Base-by-base conservation (phyloP, 2,888 invertebrate genomes). In the Phoronis australis region DNA sequence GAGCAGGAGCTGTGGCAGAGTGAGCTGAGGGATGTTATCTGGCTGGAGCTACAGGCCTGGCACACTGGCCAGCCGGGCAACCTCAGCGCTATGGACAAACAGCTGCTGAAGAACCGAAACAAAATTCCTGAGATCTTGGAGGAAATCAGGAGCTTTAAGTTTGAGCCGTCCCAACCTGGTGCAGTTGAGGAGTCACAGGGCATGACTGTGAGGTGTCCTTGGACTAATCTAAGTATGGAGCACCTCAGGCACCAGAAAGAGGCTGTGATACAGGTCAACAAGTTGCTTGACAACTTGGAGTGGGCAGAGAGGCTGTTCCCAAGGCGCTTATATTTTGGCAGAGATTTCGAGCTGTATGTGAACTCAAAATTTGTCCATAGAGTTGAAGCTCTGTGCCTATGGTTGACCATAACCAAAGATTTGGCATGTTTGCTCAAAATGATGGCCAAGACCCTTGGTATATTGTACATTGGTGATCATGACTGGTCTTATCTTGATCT, bases 1-100 rank as follows among this genome's bases (percentile, higher is more conserved):
- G 91, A 93, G 73, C 90, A 92, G 71, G 85, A 87, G 54, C 80
- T 87, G 39, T 92, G 89, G 88, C 90, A 90, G 77, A 90, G 87
- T 61, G 88, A 90, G 79, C 78, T 90, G 44, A 90, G 90, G 76
- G 92, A 93, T 78, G 81, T 90, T 60, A 87, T 93, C 62, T 94
- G 93, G 93, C 77, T 93, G 61, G 92, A 92, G 79, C 79, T 94
- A 54, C 88, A 89, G 76, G 92, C 92, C 1, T 85, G 85, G 81
- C 47, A 65, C 82, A 57, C 57, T 51, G 57, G n/a, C n/a, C n/a
- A n/a, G n/a, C n/a, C n/a, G n/a, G n/a, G n/a, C n/a, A n/a, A n/a
- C n/a, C n/a, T n/a, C n/a, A n/a, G n/a, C n/a, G n/a, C n/a, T n/a
- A n/a, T n/a, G 76, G 90, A 91, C 73, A 83, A 83, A 50, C 86